Conservation (phyloP, 2,888 invertebrate genomes). For the Poecilobothrus nobilitatus region DNA sequence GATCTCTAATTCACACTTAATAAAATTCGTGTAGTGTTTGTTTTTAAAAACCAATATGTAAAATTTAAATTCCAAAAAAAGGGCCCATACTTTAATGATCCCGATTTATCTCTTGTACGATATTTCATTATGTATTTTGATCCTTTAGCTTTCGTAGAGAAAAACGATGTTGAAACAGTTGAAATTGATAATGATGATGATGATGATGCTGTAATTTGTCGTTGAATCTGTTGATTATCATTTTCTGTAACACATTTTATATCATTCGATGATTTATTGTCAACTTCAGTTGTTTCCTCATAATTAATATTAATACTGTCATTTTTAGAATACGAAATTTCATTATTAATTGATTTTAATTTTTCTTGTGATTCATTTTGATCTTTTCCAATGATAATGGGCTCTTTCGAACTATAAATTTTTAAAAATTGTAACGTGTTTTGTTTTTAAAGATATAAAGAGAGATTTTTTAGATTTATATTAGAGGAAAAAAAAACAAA, state of each 20-base stretch:
- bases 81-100: constrained; percentile 40
- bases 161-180: constrained; percentile 16
- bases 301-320: not conserved
- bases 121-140: constrained; percentile 21
- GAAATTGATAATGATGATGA: constrained; percentile 22
- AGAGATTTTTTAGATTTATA: not conserved
- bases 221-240: constrained; percentile 29
- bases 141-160: constrained; percentile 12
- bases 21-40: not conserved
- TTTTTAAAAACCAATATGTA: constrained; percentile 8
- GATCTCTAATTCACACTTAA: constrained; percentile 8
- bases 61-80: constrained; percentile 20
- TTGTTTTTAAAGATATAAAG: not conserved
- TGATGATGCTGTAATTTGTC: constrained; percentile 21
- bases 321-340: not conserved
- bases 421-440: not conserved
- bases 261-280: not conserved
- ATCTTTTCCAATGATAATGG: not conserved
- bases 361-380: not conserved
- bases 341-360: not conserved
- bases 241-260: not conserved
- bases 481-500: not conserved
- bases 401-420: not conserved
- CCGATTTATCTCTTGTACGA: constrained; percentile 38
- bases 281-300: not conserved